Base-by-base conservation (phyloP, 2,888 invertebrate species). In the Plebejus melissa region DNA sequence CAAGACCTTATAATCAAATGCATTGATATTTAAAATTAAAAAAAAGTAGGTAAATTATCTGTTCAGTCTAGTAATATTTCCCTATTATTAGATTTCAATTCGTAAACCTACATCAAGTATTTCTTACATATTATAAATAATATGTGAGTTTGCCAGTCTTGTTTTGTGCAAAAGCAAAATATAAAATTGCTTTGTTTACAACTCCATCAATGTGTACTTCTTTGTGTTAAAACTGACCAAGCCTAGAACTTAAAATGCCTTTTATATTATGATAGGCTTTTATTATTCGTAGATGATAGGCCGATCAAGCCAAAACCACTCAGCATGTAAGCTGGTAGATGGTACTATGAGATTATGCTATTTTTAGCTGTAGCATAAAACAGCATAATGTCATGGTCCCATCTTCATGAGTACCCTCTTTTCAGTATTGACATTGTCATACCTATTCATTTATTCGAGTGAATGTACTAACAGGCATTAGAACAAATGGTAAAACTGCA, bases 401-500 rank as follows among this genome's bases (percentile, higher is more conserved):
- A 54, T 16, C 65, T 65, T 65, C 9, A 32, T 65, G 32, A 13
- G 32, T 65, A 65, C 65, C 65, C 32, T 13, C 65, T 36, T 65
- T 65, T 65, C 13, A 22, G 13, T 65, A 32, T 13, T 32, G 11
- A n/a, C 22, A 58, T 22, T 13, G 11, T 65, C 13, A 65, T 65
- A 22, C 22, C 22, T 22, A 9, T 13, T 13, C 9, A 11, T 60
- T 60, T 60, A 28, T 11, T 22, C 7, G 22, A 58, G n/a, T 58
- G n/a, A 7, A 28, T 60, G 60, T 9, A 60, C 22, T 9, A 11
- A 9, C 11, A 2, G 32, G 65, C 65, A 69, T 36, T 11, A 46
- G n/a, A 50, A 16, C 69, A 36, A 57, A 74, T 69, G 36, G 16
- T 11, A 54, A 50, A 69, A 75, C n/a, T 75, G 50, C 69, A 69